Percentiles rank a stretch among this genome's conserved stretches.
Evolutionary conservation across 2,888 invertebrate genomes (phyloP).

Genomic region (Cepaea hortensis): DNA sequence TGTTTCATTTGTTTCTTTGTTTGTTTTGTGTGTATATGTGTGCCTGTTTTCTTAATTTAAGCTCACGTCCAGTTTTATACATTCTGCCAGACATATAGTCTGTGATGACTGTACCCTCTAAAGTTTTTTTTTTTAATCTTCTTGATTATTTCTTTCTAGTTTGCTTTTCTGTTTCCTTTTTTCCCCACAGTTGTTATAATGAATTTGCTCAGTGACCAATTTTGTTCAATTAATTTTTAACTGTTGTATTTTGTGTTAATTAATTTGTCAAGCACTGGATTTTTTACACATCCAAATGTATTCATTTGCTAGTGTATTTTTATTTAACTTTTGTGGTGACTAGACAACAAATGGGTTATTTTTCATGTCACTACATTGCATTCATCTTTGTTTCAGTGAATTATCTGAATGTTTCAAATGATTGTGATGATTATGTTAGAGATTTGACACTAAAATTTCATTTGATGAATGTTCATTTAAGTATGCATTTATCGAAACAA

Average conservation of each 20-base stretch:
- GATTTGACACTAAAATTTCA: background rate
- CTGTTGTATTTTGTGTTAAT: slow-evolving; percentile 23
- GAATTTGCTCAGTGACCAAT: slow-evolving; percentile 47
- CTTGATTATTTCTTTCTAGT: background rate
- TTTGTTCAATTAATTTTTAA: slow-evolving; percentile 39
- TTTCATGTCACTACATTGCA: background rate
- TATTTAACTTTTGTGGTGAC: background rate
- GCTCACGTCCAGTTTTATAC: slow-evolving; percentile 3
- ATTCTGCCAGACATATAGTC: slow-evolving; percentile 17
- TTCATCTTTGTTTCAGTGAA: background rate
- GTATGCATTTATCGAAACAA: background rate
- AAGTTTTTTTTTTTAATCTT: background rate
- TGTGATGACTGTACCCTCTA: slow-evolving; percentile 4
- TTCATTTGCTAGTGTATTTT: slow-evolving; percentile 2
- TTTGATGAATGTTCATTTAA: background rate
- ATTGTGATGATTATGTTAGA: background rate
- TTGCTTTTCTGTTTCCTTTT: slow-evolving; percentile 29
- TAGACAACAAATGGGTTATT: background rate
- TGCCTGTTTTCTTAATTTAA: background rate
- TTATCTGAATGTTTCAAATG: background rate
- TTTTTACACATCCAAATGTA: slow-evolving; percentile 8
- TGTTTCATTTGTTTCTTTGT: background rate
- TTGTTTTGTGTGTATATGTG: background rate
- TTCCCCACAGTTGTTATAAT: slow-evolving; percentile 18
- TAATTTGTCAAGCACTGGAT: slow-evolving; percentile 15